Percentiles rank a stretch among this genome's conserved stretches.
These are phyloP conservation scores for Conger conger DNA, from an alignment of 2,113 vertebrate species.

Conservation along the genomic window DNA sequence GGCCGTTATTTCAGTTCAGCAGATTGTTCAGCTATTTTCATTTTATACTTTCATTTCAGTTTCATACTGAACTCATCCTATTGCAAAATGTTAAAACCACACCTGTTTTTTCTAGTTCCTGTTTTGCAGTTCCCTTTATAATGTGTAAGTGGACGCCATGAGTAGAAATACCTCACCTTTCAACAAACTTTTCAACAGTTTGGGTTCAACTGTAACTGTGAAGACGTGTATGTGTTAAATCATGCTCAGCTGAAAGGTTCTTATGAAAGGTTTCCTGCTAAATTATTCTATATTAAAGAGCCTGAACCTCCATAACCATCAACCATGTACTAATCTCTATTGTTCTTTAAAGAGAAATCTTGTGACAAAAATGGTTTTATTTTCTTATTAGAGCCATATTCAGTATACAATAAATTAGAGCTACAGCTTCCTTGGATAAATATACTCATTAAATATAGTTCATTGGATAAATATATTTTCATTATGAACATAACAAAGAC, in stretches of 20 bases:
- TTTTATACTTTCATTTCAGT: neutral
- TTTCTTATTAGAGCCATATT: neutral
- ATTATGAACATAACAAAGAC: neutral
- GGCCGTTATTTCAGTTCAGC: neutral
- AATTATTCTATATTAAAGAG: neutral
- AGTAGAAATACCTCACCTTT: neutral
- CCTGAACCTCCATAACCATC: neutral
- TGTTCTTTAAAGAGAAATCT: neutral
- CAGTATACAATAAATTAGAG: neutral
- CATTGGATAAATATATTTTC: neutral
- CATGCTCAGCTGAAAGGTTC: neutral
- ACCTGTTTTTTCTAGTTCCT: neutral
- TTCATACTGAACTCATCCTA: neutral
- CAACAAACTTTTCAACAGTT: neutral
- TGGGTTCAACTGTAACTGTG: neutral
- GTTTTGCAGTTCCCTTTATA: neutral
- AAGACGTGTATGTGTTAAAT: neutral
- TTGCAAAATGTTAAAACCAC: neutral
- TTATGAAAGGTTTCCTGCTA: neutral
- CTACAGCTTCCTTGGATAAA: neutral
- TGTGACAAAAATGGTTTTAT: neutral
- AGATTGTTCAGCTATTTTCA: neutral
- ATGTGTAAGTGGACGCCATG: neutral
- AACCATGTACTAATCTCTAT: neutral
- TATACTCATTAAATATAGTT: neutral